A percentile compares a stretch with the other conserved stretches of the same genome.
Evolutionary conservation across 2,797 vertebrate genomes (phyloP).

Genomic region (Mionectes olivaceus): DNA sequence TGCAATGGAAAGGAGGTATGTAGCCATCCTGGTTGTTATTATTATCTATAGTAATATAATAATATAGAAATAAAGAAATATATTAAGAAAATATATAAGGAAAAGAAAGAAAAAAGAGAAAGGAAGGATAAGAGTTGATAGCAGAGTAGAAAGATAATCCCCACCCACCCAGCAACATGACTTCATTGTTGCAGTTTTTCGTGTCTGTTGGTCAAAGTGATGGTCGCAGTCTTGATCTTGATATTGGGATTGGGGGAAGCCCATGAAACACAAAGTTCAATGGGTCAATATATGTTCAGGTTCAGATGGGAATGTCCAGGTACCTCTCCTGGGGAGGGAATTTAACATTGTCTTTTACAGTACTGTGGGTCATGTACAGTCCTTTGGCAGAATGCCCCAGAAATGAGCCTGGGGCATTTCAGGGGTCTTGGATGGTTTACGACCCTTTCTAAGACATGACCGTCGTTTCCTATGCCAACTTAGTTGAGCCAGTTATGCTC

Average conservation of each 20-base stretch:
- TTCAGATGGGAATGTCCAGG: neutral
- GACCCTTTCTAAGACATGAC: neutral
- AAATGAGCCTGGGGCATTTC: neutral
- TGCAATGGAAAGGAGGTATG: neutral
- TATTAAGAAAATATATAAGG: neutral
- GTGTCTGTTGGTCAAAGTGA: neutral
- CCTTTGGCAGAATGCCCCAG: neutral
- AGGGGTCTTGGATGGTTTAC: neutral
- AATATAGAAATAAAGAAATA: neutral
- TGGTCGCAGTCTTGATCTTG: neutral
- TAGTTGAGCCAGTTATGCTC: neutral
- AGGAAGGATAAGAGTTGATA: neutral
- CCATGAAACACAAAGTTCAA: neutral
- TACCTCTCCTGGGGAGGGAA: neutral
- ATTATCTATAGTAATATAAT: neutral
- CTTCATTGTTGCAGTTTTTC: neutral
- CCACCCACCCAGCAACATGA: neutral
- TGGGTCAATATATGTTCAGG: neutral
- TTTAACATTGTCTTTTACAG: neutral
- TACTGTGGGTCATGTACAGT: neutral
- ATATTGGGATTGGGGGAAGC: rapidly evolving
- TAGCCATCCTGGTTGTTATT: neutral
- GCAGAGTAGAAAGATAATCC: neutral
- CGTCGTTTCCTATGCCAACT: neutral
- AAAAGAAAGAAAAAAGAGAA: neutral